Base-by-base conservation (phyloP, 2,113 vertebrate genomes). In the Ammospiza nelsoni region DNA sequence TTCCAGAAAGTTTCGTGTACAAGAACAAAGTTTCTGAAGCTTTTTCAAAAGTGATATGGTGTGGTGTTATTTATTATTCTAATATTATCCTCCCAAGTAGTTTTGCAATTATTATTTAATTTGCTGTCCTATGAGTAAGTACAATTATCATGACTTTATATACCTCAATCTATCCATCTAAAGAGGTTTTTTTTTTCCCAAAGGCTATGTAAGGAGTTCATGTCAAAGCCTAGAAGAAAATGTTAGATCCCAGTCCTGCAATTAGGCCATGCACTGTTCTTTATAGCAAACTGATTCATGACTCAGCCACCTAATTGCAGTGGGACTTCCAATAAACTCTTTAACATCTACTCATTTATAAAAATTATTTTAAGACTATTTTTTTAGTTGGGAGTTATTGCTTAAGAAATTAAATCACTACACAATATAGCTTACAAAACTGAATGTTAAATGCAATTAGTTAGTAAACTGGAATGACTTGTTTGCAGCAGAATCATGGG, bases 21-120 rank as follows among this genome's bases (percentile, higher is more conserved):
- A 68, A 49, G 71, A 87, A 25, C 52, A 82, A 77, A 81, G 58
- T 54, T 95, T 95, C 80, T 76, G 48, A 82, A 72, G n/a, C 27
- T 24, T 83, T 33, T n/a, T 95, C 35, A 77, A 51, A 93, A 77
- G 31, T 3, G 5, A 55, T 78, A 35, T 9, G 39, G 6, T 67
- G 15, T 85, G 31, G n/a, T 81, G 39, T 85, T 94, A 90, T 85
- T 96, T 95, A 86, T 89, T 94, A 72, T 48, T 80, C 35, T 87
- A 93, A 88, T 91, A 86, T 43, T 90, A 80, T 39, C 74, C 46
- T 88, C 94, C 5, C 5, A 25, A 57, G 85, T 80, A 63, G 24
- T 62, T 96, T 88, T 91, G 87, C 35, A 63, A 33, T 90, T 88
- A 86, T 89, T 96, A 88, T 71, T 95, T 90, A 94, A 95, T 96